Conservation (phyloP, 30 jellyfish, hydroid and myxozoan species). For the Aurelia coerulea region DNA sequence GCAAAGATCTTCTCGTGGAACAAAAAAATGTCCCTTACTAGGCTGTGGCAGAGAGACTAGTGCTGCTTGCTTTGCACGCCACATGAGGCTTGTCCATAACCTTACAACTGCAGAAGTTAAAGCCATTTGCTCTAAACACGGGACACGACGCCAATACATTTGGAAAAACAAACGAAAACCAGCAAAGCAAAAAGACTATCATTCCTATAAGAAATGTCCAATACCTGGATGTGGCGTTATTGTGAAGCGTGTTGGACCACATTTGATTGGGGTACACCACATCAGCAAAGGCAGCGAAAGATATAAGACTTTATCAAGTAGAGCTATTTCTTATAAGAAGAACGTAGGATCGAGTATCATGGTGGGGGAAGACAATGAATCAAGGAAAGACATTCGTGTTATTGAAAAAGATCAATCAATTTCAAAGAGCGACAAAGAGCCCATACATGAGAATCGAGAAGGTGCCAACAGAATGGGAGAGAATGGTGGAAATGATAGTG, state of each 20-base stretch:
- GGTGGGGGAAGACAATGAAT: background rate
- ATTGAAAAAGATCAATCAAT: background rate
- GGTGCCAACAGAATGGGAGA: no score
- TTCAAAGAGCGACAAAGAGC: background rate
- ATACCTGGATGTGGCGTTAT: background rate
- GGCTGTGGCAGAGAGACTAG: background rate
- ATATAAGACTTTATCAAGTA: background rate
- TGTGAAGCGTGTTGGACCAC: background rate
- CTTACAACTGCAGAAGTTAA: background rate
- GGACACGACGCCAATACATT: background rate
- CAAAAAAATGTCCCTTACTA: background rate
- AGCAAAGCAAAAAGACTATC: background rate
- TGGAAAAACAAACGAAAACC: background rate
- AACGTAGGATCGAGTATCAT: background rate
- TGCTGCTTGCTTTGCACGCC: background rate
- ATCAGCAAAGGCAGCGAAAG: background rate
- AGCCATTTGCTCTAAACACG: background rate
- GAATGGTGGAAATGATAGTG: background rate
- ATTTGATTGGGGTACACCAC: background rate
- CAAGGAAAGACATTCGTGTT: background rate
- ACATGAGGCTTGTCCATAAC: slow-evolving; percentile 1
- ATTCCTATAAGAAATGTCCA: background rate
- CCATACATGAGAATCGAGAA: background rate
- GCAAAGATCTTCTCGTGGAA: slow-evolving; percentile 3
- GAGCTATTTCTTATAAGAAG: background rate